Conservation (phyloP, 2,888 invertebrate species). For the Athetis lepigone region DNA sequence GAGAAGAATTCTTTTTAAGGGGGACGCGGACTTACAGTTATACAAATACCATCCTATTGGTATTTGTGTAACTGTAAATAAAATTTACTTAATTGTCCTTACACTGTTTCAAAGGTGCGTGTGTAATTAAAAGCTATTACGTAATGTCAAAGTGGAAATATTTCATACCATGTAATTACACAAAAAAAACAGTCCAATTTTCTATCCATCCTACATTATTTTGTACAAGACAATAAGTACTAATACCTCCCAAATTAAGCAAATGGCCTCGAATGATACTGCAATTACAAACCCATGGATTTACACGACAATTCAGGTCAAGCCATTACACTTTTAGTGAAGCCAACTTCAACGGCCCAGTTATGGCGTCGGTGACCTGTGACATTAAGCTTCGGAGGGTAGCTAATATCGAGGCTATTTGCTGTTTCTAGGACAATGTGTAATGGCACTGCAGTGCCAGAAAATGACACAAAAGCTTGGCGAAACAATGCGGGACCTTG, state of each 20-base stretch:
- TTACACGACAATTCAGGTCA: conserved; percentile 74
- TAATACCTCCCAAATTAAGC: conserved; percentile 64
- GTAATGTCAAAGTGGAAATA: too few relatives aligned
- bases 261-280: conserved; percentile 63
- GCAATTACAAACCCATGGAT: conserved; percentile 71
- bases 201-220: too few relatives aligned
- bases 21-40: too few relatives aligned
- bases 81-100: too few relatives aligned
- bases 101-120: conserved; percentile 8
- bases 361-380: conserved; percentile 70
- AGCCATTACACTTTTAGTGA: conserved; percentile 68
- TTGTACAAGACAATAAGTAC: too few relatives aligned
- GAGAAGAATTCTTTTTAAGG: too few relatives aligned
- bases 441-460: conserved; percentile 65
- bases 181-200: too few relatives aligned
- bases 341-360: conserved; percentile 65
- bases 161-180: too few relatives aligned
- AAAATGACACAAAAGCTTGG: conserved; percentile 70
- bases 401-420: conserved; percentile 73
- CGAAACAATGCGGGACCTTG: conserved; percentile 75
- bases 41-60: too few relatives aligned
- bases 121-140: not conserved
- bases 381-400: conserved; percentile 75
- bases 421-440: conserved; percentile 59
- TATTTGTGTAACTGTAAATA: too few relatives aligned